Base-by-base conservation (phyloP, 1,140 invertebrate species). In the Holcopasites calliopsidis region DNA sequence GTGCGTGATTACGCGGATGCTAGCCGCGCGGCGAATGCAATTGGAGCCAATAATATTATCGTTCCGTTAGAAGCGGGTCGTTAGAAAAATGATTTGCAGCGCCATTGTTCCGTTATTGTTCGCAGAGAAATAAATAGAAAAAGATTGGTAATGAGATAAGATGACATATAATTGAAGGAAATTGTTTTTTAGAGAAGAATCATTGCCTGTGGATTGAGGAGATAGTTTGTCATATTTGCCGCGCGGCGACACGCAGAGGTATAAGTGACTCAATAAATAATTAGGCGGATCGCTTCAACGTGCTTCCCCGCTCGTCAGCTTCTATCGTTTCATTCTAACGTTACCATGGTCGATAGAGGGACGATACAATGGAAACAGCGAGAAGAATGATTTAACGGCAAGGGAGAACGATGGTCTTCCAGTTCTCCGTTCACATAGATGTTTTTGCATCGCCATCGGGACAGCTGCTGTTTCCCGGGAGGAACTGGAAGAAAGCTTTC, bases 391-490 rank as follows among this genome's bases (percentile, higher is more conserved):
- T 69, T 57, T 44, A 57, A 57, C 38, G 66, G n/a, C 21, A 47
- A 57, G 38, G 18, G 44, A 50, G 18, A 72, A 62, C 58, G 57
- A 58, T 31, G 47, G 60, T 26, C 44, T 38, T 73, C 31, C 58
- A 47, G 38, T 44, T 64, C 38, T 23, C 54, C 42, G 57, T n/a
- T 7, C 40, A 18, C 69, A 44, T 35, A 2, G 42, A 68, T n/a
- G 62, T 72, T 72, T 72, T 62, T 62, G 50, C 28, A 40, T 40
- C 47, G 69, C 31, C 55, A 61, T 50, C 57, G 58, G 40, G 44
- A 28, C 71, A 74, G 61, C 71, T 74, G 71, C 42, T 13, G 40
- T 13, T 75, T 75, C 61, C 61, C 61, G 26, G 54, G n/a, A 60
- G 31, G n/a, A 44, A 21, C 31, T 21, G 47, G 31, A 44, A 52